Conservation (phyloP, 2,888 invertebrate genomes). For the Elysia crispata region DNA sequence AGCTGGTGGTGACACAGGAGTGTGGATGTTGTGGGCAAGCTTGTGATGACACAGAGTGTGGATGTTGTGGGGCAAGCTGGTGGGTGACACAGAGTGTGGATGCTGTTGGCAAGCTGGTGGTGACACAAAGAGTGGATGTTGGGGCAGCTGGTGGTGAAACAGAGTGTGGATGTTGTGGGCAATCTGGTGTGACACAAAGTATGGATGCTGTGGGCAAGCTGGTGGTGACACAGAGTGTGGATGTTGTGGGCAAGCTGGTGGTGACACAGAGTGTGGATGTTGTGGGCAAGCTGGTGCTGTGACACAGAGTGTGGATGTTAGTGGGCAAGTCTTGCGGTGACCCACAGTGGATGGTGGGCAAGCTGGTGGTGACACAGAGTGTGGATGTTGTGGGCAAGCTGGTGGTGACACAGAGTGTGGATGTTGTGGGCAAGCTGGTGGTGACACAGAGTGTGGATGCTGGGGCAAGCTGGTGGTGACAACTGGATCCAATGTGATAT, state of each 20-base stretch:
- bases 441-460: slow-evolving; percentile 9
- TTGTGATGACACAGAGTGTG: slow-evolving; percentile 14
- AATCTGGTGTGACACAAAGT: slow-evolving; percentile 5
- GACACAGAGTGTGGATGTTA: slow-evolving; percentile 20
- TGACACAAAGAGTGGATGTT: slow-evolving; percentile 11
- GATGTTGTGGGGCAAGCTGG: slow-evolving; percentile 14
- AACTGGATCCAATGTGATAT: slow-evolving; percentile 22
- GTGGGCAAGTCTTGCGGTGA: neutral
- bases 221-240: slow-evolving; percentile 19
- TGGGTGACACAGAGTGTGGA: slow-evolving; percentile 11
- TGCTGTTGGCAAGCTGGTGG: neutral
- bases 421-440: slow-evolving; percentile 10
- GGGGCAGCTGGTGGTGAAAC: slow-evolving; percentile 7
- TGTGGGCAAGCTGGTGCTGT: slow-evolving; percentile 11
- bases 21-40: slow-evolving; percentile 11
- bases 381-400: slow-evolving; percentile 4
- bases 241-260: slow-evolving; percentile 10
- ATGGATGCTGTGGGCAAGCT: neutral
- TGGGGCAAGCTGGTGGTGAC: too few species aligned
- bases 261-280: slow-evolving; percentile 13
- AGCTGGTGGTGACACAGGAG: slow-evolving; percentile 10
- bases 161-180: slow-evolving; percentile 17
- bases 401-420: slow-evolving; percentile 19
- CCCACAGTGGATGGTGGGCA: slow-evolving; percentile 12
- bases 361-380: slow-evolving; percentile 14